Base-by-base conservation (phyloP, 2,113 vertebrate genomes). In the Mobula birostris region DNA sequence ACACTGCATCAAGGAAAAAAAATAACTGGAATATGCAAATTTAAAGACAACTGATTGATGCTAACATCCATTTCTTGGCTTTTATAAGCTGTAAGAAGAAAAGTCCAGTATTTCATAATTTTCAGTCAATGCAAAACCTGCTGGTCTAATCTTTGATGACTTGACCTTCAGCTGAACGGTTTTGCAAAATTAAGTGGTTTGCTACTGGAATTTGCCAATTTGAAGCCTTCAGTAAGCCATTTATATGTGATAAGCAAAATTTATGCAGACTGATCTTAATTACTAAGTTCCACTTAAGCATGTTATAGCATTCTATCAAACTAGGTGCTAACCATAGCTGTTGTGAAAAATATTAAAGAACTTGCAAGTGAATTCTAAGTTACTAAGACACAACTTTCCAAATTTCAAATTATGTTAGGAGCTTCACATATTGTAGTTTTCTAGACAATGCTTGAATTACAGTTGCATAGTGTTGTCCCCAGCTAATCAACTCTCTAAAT, bases 401-500 rank as follows among this genome's bases (percentile, higher is more conserved):
- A 90, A 88, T 36, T 36, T 95, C 40, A 48, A 76, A 61, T 83
- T 36, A 58, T 85, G 24, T 56, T 6, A n/a, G n/a, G n/a, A 94
- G 79, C 79, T 70, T 1, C 21, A 21, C 63, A 77, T 7, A 77
- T 58, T 0, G 85, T 27, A 79, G 17, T 32, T 40, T 70, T 56
- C 94, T 92, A 74, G 94, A 77, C 87, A 29, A 0, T 14, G 14
- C 19, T 90, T 68, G 58, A 94, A 94, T 91, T 94, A 94, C 77
- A 87, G 77, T 17, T 94, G 74, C 78, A 90, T n/a, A 94, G 27
- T 70, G 56, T 68, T 6, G 92, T 94, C 24, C 68, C 94, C 58
- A 36, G 36, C 36, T 36, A 36, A 36, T 36, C 36, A 36, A 36
- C 36, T 36, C 36, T 36, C 36, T 36, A 1, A 36, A 11, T 7